A percentile compares a stretch with the other conserved stretches of the same genome.
Conservation (phyloP, 2,113 vertebrate species). For the Laterallus jamaicensis region DNA sequence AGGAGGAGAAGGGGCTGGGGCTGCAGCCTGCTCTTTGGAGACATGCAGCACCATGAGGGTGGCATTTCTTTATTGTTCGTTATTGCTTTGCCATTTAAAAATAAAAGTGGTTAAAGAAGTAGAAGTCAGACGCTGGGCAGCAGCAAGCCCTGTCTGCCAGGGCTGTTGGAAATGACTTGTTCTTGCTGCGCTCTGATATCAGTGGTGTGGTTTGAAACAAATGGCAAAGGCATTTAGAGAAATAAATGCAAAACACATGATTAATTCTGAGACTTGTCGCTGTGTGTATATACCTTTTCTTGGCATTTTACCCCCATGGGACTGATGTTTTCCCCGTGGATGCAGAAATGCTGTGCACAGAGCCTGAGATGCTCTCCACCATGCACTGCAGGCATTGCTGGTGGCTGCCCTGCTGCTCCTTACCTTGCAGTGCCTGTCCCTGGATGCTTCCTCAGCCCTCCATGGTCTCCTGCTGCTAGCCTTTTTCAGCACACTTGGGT, state of each 20-base stretch:
- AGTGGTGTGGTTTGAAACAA: neutral
- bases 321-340: neutral
- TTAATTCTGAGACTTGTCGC: neutral
- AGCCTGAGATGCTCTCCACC: neutral
- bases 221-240: neutral
- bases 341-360: neutral
- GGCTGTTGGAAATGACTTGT: neutral
- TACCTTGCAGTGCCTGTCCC: neutral
- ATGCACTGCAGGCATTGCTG: neutral
- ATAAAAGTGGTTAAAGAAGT: neutral
- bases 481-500: fast-evolving
- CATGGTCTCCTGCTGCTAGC: fast-evolving
- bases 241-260: neutral
- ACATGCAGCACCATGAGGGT: fast-evolving
- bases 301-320: neutral
- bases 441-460: neutral
- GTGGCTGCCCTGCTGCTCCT: neutral
- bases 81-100: neutral
- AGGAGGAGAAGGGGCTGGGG: neutral
- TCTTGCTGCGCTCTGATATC: neutral
- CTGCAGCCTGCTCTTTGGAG: neutral
- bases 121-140: neutral
- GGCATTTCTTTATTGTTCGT: neutral
- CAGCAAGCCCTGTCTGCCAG: neutral
- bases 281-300: neutral